Evolutionary conservation across 2,113 vertebrate genomes (phyloP), one percentile per base, ranked within the genome.

Genomic region (Pithys albifrons): DNA sequence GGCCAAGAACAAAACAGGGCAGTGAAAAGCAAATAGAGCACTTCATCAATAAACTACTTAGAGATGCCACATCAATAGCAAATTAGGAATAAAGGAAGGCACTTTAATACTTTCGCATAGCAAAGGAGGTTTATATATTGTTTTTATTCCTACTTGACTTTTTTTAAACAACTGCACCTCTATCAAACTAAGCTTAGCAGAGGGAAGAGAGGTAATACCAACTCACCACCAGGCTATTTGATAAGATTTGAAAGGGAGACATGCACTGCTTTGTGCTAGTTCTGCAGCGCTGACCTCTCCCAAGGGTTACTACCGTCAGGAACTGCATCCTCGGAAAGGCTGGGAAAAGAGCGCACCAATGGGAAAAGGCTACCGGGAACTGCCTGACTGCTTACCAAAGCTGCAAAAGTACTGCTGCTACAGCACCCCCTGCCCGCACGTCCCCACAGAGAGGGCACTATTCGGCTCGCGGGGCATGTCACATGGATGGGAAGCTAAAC

Each of bases 31-130:
- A 97, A 96, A 96, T 66, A 96, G 85, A 91, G 54, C 86, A 93
- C 93, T 96, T 94, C 86, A 96, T 95, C 95, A 97, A 95, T 96
- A 96, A 94, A 94, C 95, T 96, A 82, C 88, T 95, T 91, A 93
- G 73, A 92, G 92, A 92, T 92, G 93, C 95, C 92, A 95, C 96
- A 94, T 96, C 96, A 96, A 70, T 87, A 88, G 93, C 76, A 93
- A 91, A 96, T 96, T 94, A 96, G 88, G 73, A 95, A 96, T 77
- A 97, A 96, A 93, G 77, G 88, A 87, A 89, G 88, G 88, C 73
- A 65, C 41, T 85, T 80, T 58, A 92, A 93, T 93, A 94, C 74
- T 89, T 92, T 65, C 70, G 91, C 70, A 73, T 19, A 89, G 91
- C 73, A 93, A 91, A 92, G 45, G 52, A 91, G 62, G 49, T 69